These are phyloP conservation scores for Automeris io DNA, from an alignment of 2,888 invertebrate species.

Conservation along the genomic window DNA sequence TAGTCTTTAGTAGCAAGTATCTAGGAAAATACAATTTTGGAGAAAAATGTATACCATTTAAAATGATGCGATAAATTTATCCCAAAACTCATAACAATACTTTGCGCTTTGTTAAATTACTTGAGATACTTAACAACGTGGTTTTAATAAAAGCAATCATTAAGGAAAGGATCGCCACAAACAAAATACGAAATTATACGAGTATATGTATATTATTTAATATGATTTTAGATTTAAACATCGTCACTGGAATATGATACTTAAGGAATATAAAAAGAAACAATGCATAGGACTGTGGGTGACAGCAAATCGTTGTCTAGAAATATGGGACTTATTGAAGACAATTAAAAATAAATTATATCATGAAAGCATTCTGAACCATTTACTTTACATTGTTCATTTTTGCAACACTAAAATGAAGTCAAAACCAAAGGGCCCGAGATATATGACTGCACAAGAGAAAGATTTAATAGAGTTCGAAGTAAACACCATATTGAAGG, in stretches of 20 bases:
- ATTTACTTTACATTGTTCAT: conserved; percentile 45
- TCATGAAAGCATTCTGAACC: conserved; percentile 37
- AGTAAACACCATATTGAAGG: conserved; percentile 29
- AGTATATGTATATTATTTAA: too few relatives aligned
- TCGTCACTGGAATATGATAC: conserved; percentile 56
- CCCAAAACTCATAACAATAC: too few relatives aligned
- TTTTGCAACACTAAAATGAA: conserved; percentile 30
- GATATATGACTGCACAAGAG: conserved; percentile 28
- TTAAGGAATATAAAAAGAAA: conserved; percentile 44
- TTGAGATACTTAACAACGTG: too few relatives aligned
- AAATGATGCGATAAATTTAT: too few relatives aligned
- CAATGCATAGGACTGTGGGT: conserved; percentile 47
- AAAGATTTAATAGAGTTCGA: conserved; percentile 41
- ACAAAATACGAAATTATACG: too few relatives aligned
- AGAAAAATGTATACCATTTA: too few relatives aligned
- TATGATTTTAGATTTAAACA: conserved; percentile 41
- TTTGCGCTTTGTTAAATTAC: too few relatives aligned
- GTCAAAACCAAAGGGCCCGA: conserved; percentile 7
- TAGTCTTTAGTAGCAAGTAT: too few relatives aligned
- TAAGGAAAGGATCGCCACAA: too few relatives aligned
- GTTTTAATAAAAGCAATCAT: too few relatives aligned
- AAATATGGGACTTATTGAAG: conserved; percentile 54
- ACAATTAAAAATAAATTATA: conserved; percentile 33
- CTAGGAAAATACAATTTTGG: too few relatives aligned
- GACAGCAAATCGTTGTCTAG: conserved; percentile 38